phyloP scores from a whole-genome alignment of 2,113 vertebrate genomes.

The Helogale parvula region DNA sequence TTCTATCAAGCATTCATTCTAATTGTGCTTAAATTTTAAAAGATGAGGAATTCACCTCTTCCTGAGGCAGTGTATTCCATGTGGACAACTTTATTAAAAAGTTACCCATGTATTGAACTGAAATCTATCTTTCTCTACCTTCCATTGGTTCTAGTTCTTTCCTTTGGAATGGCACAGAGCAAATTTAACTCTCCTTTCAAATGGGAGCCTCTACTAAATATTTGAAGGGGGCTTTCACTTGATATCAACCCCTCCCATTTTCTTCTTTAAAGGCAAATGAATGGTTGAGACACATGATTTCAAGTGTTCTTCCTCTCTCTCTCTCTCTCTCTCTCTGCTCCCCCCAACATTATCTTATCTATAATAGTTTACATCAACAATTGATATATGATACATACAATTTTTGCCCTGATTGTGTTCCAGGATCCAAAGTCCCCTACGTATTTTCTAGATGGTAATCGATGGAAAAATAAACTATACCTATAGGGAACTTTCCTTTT shows the following conservation, averaged over 20 bases:
- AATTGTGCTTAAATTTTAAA: neutral
- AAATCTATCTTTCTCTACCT: neutral
- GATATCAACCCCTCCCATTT: neutral
- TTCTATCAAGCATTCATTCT: neutral
- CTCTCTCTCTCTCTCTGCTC: neutral
- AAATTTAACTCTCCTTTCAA: slow-evolving; percentile 33
- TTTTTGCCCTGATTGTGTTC: neutral
- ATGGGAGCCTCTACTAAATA: neutral
- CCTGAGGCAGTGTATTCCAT: neutral
- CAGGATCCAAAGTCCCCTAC: neutral
- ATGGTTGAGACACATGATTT: neutral
- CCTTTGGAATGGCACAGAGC: neutral
- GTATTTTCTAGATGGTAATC: neutral
- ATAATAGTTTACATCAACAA: neutral
- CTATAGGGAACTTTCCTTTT: neutral
- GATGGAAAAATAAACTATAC: neutral
- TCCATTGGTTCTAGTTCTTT: neutral
- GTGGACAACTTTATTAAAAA: neutral
- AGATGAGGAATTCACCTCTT: neutral
- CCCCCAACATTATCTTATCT: neutral
- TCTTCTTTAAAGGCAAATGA: slow-evolving; percentile 17
- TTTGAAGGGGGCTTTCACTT: neutral
- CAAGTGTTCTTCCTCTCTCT: neutral
- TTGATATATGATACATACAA: neutral
- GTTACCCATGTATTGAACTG: neutral